Percentiles rank a stretch among this genome's conserved stretches.
Conservation (phyloP, 2,113 vertebrate species). For the Paracanthobrama guichenoti region DNA sequence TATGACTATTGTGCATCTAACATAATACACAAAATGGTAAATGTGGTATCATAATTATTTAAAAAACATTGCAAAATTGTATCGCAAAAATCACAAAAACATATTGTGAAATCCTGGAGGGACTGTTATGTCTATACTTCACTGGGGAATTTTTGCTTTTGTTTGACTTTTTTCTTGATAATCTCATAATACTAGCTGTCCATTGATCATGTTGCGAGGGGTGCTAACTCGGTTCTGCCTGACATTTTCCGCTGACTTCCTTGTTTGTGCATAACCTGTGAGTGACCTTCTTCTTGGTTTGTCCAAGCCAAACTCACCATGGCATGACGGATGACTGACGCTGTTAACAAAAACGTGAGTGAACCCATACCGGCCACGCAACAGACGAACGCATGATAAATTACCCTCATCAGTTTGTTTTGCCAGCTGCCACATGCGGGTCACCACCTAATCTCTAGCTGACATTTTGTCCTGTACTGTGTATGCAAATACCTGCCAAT, state of each 20-base stretch:
- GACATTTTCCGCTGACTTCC: slow-evolving; percentile 53
- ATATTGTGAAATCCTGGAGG: no score
- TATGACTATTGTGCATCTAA: no score
- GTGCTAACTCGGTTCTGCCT: slow-evolving; percentile 36
- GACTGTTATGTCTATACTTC: neutral
- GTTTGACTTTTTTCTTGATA: neutral
- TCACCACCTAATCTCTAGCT: slow-evolving; percentile 73
- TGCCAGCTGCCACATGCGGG: slow-evolving; percentile 73
- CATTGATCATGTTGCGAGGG: neutral
- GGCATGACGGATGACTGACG: slow-evolving; percentile 74
- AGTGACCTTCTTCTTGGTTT: slow-evolving; percentile 42
- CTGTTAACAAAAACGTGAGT: slow-evolving; percentile 39
- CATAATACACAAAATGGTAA: no score
- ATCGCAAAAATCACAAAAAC: no score
- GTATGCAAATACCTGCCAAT: slow-evolving; percentile 83
- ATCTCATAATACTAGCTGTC: no score
- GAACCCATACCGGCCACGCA: slow-evolving; percentile 54
- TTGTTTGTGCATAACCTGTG: slow-evolving; percentile 49
- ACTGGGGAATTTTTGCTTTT: neutral
- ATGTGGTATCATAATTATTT: no score
- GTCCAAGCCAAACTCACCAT: slow-evolving; percentile 48
- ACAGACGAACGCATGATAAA: slow-evolving; percentile 73
- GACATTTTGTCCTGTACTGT: slow-evolving; percentile 80
- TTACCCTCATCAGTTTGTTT: slow-evolving; percentile 81
- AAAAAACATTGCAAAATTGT: no score